A percentile compares a stretch with the other conserved stretches of the same genome.
These are phyloP conservation scores for Peromyscus leucopus DNA, from an alignment of 2,113 vertebrate genomes.

Conservation along the genomic window DNA sequence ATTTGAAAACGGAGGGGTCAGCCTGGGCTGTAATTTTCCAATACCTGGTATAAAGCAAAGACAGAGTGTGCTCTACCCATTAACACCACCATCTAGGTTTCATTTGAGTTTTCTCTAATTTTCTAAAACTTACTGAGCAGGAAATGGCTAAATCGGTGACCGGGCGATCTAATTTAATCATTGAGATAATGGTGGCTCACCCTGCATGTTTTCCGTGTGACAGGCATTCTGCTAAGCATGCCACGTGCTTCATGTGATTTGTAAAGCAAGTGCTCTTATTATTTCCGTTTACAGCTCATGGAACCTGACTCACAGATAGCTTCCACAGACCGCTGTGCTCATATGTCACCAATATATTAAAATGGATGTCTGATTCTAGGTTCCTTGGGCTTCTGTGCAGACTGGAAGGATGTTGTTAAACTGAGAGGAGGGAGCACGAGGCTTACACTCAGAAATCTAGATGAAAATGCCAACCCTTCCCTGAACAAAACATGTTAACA, in stretches of 20 bases:
- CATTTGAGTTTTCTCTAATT: slow-evolving; percentile 49
- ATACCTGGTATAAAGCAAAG: background rate
- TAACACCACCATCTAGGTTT: background rate
- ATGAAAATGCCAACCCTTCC: background rate
- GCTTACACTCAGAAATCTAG: background rate
- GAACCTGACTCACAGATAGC: slow-evolving; percentile 1
- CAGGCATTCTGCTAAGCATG: slow-evolving; percentile 1
- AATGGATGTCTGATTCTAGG: background rate
- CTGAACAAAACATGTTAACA: background rate
- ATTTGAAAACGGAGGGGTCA: background rate
- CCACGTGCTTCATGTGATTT: slow-evolving; percentile 6
- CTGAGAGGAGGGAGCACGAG: background rate
- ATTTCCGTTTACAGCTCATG: background rate
- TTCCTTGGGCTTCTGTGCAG: background rate
- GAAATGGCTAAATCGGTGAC: slow-evolving; percentile 63
- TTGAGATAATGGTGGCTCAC: slow-evolving; percentile 22
- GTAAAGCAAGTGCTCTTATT: background rate
- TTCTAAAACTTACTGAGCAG: slow-evolving; percentile 44
- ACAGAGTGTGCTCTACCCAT: slow-evolving; percentile 3
- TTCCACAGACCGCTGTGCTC: background rate
- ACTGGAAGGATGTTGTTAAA: background rate
- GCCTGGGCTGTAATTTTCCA: background rate
- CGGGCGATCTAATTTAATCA: slow-evolving; percentile 41
- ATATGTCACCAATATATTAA: background rate
- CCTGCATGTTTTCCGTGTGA: background rate